Base-by-base conservation (phyloP, 1,140 invertebrate genomes). In the Zophobas morio region DNA sequence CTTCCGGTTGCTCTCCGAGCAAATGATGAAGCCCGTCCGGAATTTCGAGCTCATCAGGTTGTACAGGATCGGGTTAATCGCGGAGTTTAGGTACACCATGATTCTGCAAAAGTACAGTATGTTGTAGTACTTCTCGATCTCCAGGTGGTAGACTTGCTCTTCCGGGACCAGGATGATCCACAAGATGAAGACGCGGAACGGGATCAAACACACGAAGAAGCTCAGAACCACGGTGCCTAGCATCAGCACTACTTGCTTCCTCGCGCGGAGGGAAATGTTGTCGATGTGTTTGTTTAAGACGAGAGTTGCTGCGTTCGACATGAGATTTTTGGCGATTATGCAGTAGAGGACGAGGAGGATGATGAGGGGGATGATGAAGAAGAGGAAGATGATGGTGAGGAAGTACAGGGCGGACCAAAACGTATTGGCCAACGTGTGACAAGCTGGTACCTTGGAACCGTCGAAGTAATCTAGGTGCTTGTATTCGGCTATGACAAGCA, bases 1-100 rank as follows among this genome's bases (percentile, higher is more conserved):
- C 56, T 80, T 83, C 75, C 86, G 87, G 40, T 86, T 87, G 57
- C 87, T 88, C 20, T 89, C 84, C 6, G 89, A 88, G 80, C 92
- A 94, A 0, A 94, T 86, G 32, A 91, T 85, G 81, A 96, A 95
- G 1, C 93, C 94, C 33, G 90, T 89, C 1, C 95, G 90, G 84
- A 96, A 96, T 86, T 95, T 96, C 8, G 93, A 94, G 34, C 93
- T 95, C 93, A 94, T 94, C n/a, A 94, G 86, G 85, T 95, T 95
- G 82, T 96, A 96, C 0, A 96, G 85, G 75, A 95, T 93, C 0
- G 95, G 95, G 87, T 96, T 96, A 49, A 96, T 87, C 3, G 94
- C 94, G 0, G 94, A 95, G 84, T 97, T 96, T 70, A 96, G 87
- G 84, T 96, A 96, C 47, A 94, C 87, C 92, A 97, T 93, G n/a